Conservation (phyloP, 1,140 invertebrate species). For the Calephelis virginiensis region DNA sequence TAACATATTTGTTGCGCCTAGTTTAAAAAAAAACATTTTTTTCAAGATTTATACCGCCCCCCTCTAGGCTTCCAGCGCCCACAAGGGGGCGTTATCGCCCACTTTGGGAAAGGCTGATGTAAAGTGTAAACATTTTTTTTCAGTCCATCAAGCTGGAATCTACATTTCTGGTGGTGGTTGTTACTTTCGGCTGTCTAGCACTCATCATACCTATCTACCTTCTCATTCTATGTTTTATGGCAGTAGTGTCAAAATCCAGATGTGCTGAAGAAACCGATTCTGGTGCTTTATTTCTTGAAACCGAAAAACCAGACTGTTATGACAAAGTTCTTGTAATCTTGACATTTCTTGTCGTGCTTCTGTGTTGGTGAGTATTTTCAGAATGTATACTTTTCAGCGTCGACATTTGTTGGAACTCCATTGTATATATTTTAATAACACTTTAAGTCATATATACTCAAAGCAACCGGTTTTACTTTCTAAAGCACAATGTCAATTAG, state of each 20-base stretch:
- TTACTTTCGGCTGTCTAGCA: slow-evolving; percentile 59
- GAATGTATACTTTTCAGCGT: too few relatives aligned
- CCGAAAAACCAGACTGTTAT: slow-evolving; percentile 52
- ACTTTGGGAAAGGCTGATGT: too few relatives aligned
- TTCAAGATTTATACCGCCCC: too few relatives aligned
- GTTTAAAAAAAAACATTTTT: too few relatives aligned
- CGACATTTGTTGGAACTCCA: too few relatives aligned
- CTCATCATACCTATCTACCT: slow-evolving; percentile 63
- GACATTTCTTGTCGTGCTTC: slow-evolving; percentile 55
- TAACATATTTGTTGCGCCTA: too few relatives aligned
- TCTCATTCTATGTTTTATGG: slow-evolving; percentile 52
- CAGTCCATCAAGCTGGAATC: slow-evolving; percentile 72
- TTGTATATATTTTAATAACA: too few relatives aligned
- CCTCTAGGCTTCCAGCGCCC: too few relatives aligned
- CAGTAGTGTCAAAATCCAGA: slow-evolving; percentile 55
- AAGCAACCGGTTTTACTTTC: too few relatives aligned
- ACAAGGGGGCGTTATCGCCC: too few relatives aligned
- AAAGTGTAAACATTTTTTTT: slow-evolving; percentile 31
- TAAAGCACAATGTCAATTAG: too few relatives aligned
- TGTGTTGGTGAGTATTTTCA: slow-evolving; percentile 57
- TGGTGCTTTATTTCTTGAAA: slow-evolving; percentile 61
- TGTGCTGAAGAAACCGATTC: slow-evolving; percentile 61
- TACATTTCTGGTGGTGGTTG: slow-evolving; percentile 58
- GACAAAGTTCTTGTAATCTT: slow-evolving; percentile 49
- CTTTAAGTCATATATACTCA: too few relatives aligned